phyloP scores from a whole-genome alignment of 1,140 invertebrate species.

The Neodiprion virginianus region DNA sequence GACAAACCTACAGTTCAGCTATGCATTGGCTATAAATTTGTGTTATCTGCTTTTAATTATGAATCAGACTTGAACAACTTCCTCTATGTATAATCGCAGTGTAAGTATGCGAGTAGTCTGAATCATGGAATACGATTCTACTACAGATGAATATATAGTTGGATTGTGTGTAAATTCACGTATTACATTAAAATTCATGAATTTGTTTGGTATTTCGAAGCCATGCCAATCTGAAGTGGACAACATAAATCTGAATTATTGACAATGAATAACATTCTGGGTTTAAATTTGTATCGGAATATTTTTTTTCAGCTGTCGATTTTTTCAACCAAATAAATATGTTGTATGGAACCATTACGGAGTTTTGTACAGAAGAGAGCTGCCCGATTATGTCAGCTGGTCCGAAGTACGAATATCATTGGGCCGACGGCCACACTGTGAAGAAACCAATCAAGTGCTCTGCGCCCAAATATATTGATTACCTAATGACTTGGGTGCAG shows the following conservation, averaged over 20 bases:
- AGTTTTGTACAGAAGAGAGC: slow-evolving; percentile 98
- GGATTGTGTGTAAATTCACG: no score
- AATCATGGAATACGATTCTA: no score
- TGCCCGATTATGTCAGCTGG: slow-evolving; percentile 98
- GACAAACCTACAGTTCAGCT: no score
- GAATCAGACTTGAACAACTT: slow-evolving; percentile 12
- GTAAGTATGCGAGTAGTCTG: neutral
- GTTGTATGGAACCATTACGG: slow-evolving; percentile 99
- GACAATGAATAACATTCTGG: no score
- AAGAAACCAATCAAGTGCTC: slow-evolving; percentile 99
- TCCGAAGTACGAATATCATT: slow-evolving; percentile 99
- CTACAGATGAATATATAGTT: no score
- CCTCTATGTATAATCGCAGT: neutral
- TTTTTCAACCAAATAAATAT: slow-evolving; percentile 99
- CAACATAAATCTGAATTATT: no score
- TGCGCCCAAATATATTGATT: slow-evolving; percentile 99
- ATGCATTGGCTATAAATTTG: neutral
- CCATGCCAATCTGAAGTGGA: no score
- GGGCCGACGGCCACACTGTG: slow-evolving; percentile 98
- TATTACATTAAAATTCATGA: no score
- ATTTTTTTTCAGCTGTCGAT: slow-evolving; percentile 85
- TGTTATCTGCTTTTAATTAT: slow-evolving; percentile 9
- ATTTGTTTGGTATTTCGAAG: no score
- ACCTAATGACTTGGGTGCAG: slow-evolving; percentile 99
- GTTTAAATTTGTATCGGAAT: neutral